Evolutionary conservation across 1,140 invertebrate genomes (phyloP), one percentile per base, ranked within the genome.

Genomic region (Halotydeus destructor): DNA sequence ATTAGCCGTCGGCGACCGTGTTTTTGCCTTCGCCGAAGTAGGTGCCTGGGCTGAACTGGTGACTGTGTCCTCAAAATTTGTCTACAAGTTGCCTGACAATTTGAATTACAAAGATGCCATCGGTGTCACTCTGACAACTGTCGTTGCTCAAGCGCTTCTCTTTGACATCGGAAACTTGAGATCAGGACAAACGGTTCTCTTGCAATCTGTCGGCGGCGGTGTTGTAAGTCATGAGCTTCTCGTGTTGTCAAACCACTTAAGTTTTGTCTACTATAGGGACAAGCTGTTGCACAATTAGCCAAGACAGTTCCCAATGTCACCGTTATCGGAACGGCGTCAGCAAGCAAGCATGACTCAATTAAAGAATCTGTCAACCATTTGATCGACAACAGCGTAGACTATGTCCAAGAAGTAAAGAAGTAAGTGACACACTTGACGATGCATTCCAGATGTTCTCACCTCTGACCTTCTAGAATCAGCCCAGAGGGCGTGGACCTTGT

Each of bases 41-140:
- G 69, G 70, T 52, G 78, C 77, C 2, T 88, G 81, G 81, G 73
- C 81, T 5, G 82, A 86, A 61, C 61, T 79, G 30, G 78, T 82
- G 9, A 63, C 70, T 2, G 75, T 84, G 1, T 71, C 76, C 1
- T 70, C 73, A 9, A 72, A 74, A 48, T 74, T 71, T 50, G 77
- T 82, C 45, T 86, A 78, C 63, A 72, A 71, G 41, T 61, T 86
- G 49, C 80, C 80, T 11, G 65, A 70, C 24, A 70, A 69, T 31
- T 75, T 86, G 71, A 70, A 64, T 38, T 49, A 43, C 18, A 34
- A 51, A 40, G 79, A 86, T 50, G 80, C 76, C 12, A 76, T 76
- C 9, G 77, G 79, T 26, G 68, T 85, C 48, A 75, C 78, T 21
- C 75, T 83, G 65, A 82, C 82, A 59, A 85, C 79, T 55, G 69